phyloP scores from a whole-genome alignment of 2,113 vertebrate genomes.

The Paracanthobrama guichenoti region DNA sequence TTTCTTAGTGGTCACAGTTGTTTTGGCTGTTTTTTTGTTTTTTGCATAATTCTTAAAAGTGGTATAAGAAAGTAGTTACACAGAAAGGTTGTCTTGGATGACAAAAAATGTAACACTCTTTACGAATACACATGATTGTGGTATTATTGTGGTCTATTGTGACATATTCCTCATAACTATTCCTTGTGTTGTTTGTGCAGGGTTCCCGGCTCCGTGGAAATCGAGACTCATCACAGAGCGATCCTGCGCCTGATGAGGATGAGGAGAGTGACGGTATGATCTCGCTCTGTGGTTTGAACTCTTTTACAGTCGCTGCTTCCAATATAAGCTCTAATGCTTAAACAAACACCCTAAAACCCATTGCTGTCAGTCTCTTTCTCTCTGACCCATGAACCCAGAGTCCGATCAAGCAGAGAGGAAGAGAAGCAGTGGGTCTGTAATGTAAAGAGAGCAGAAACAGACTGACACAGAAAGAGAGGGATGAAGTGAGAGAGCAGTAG shows the following conservation, averaged over 20 bases:
- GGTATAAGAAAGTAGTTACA: background rate
- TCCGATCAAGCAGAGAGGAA: constrained; percentile 2
- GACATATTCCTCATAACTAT: background rate
- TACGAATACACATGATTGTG: background rate
- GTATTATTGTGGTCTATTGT: background rate
- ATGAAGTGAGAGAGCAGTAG: constrained; percentile 24
- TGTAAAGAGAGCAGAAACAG: constrained; percentile 9
- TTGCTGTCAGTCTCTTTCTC: constrained; percentile 3
- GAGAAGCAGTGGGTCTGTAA: background rate
- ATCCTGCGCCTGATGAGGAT: constrained; percentile 91
- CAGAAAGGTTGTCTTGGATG: background rate
- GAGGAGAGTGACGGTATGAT: constrained; percentile 96
- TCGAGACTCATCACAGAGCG: constrained; percentile 88
- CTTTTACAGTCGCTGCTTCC: background rate
- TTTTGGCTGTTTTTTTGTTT: background rate
- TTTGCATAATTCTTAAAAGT: background rate
- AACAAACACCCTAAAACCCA: constrained; percentile 10
- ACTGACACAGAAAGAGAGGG: background rate
- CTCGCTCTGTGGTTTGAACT: constrained; percentile 1
- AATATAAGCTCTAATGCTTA: background rate
- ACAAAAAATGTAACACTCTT: too few relatives aligned
- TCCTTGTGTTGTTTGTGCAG: constrained; percentile 55
- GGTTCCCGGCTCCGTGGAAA: constrained; percentile 86
- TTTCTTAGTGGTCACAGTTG: background rate
- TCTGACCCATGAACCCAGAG: constrained; percentile 8